These are phyloP conservation scores for Tribolium castaneum DNA, from an alignment of 1,140 invertebrate genomes.

Conservation along the genomic window DNA sequence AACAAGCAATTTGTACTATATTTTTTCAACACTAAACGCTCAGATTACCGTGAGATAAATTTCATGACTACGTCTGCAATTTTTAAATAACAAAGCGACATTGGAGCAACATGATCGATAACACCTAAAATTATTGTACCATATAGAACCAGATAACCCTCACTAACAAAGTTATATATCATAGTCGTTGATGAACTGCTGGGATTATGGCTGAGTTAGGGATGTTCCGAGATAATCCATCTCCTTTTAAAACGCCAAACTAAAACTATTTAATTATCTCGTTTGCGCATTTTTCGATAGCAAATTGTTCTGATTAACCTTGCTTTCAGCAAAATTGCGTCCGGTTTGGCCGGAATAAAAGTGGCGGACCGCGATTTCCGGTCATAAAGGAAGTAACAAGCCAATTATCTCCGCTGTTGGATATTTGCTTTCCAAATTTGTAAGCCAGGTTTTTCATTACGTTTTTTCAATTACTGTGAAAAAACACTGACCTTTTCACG, in stretches of 20 bases:
- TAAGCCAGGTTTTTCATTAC: background rate
- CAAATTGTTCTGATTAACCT: background rate
- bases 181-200: background rate
- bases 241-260: background rate
- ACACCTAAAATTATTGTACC: background rate
- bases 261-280: background rate
- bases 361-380: conserved; percentile 7
- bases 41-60: background rate
- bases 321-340: conserved; percentile 8
- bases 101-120: background rate
- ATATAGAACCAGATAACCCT: background rate
- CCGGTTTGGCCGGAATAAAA: conserved; percentile 1
- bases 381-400: background rate
- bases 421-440: conserved; percentile 11
- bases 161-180: background rate
- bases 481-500: too few relatives aligned
- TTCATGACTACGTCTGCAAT: background rate
- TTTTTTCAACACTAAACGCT: background rate
- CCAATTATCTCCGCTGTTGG: background rate
- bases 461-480: background rate
- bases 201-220: background rate
- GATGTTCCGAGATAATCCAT: background rate
- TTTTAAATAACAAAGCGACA: background rate
- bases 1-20: background rate
- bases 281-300: background rate